These are phyloP conservation scores for Lerema accius DNA, from an alignment of 1,140 invertebrate genomes.

Conservation along the genomic window DNA sequence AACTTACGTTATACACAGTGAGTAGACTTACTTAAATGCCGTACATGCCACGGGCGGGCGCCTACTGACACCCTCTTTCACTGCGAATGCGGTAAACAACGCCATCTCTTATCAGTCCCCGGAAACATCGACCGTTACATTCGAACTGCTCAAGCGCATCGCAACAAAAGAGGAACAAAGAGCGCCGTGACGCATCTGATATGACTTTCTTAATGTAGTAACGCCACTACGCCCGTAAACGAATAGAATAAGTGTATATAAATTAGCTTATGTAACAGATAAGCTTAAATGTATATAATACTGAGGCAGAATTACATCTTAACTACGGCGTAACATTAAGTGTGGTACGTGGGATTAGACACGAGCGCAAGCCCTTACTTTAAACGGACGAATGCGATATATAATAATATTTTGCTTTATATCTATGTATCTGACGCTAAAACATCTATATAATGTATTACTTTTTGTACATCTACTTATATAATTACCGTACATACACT, in stretches of 20 bases:
- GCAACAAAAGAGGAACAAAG: conserved; percentile 45
- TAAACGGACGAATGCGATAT: conserved; percentile 82
- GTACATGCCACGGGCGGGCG: conserved; percentile 75
- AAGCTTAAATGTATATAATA: conserved; percentile 83
- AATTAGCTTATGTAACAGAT: conserved; percentile 82
- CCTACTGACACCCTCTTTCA: conserved; percentile 48
- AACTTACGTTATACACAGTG: conserved; percentile 77
- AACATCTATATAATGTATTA: conserved; percentile 83
- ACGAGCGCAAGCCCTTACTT: conserved; percentile 81
- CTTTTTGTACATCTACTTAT: conserved; percentile 83
- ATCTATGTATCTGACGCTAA: conserved; percentile 82
- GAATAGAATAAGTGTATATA: conserved; percentile 80
- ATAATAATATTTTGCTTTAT: conserved; percentile 82
- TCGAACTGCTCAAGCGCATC: conserved; percentile 18
- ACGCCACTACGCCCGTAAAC: conserved; percentile 76
- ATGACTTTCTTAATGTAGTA: conserved; percentile 76
- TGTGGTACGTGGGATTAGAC: conserved; percentile 80
- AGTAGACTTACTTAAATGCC: conserved; percentile 75
- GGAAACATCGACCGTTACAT: conserved; percentile 24
- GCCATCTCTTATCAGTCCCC: conserved; percentile 45
- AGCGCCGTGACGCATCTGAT: conserved; percentile 74
- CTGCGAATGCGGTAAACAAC: conserved; percentile 36
- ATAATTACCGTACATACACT: conserved; percentile 81
- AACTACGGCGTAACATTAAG: conserved; percentile 82
- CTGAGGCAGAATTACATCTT: conserved; percentile 83